A percentile compares a stretch with the other conserved stretches of the same genome.
Evolutionary conservation across 2,113 vertebrate species (phyloP).

Genomic region (Microcebus ravelobensis): DNA sequence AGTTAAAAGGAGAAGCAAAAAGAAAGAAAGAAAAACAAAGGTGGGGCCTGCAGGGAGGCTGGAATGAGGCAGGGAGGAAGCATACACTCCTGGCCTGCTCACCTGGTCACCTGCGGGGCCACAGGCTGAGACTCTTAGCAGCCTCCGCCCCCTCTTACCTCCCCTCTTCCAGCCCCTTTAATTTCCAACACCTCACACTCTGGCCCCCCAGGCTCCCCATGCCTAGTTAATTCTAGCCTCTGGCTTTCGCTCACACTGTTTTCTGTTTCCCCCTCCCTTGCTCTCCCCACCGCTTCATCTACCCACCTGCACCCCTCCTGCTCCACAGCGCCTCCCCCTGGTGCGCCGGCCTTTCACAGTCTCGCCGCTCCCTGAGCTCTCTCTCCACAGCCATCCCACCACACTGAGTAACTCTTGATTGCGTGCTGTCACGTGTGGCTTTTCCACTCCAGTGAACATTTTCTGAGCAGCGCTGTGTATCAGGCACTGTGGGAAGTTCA

Average conservation of each 20-base stretch:
- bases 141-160: neutral
- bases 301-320: neutral
- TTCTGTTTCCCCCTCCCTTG: neutral
- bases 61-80: neutral
- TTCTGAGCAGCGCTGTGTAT: neutral
- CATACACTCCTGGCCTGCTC: too few species aligned
- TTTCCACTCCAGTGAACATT: neutral
- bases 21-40: neutral
- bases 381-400: neutral
- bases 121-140: neutral
- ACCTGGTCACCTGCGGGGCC: neutral
- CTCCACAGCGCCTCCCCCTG: neutral
- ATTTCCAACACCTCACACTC: neutral
- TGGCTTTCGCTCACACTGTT: neutral
- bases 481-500: neutral
- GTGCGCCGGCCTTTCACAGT: neutral
- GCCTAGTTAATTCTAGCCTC: neutral
- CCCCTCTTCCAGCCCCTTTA: neutral
- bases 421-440: neutral
- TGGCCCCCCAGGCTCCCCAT: neutral
- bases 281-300: neutral
- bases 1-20: constrained; percentile 7
- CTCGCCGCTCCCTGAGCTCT: neutral
- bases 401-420: neutral
- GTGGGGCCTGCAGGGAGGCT: neutral